Evolutionary conservation across 1,140 invertebrate species (phyloP).

Genomic region (Tetragonula clypearis): DNA sequence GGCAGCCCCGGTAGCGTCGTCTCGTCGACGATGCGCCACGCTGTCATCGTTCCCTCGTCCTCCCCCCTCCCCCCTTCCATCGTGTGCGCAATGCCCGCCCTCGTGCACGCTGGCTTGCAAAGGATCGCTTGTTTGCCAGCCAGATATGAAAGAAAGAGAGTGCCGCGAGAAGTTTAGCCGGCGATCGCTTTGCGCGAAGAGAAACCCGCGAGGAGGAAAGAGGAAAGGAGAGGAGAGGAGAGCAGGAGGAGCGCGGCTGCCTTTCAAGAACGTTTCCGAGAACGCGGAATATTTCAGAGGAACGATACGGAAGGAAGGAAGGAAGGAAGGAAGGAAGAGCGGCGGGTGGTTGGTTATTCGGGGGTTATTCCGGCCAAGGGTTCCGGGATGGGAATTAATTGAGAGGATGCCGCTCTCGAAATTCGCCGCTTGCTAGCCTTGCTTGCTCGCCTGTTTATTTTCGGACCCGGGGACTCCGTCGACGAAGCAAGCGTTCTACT

Average conservation of each 20-base stretch:
- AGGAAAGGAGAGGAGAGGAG: too few species aligned
- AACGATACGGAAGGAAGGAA: not conserved
- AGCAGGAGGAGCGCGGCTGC: not conserved
- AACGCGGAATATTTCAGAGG: slow-evolving; percentile 14
- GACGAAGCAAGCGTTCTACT: not conserved
- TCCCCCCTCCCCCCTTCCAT: too few species aligned
- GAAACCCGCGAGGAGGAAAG: not conserved
- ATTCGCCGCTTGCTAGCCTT: not conserved
- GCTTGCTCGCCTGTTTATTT: slow-evolving; percentile 16
- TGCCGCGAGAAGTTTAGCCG: not conserved
- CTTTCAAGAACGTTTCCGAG: not conserved
- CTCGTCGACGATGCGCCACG: slow-evolving; percentile 13
- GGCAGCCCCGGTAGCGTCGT: not conserved
- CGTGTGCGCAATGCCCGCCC: not conserved
- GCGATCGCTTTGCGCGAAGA: not conserved
- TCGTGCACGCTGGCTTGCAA: slow-evolving; percentile 23
- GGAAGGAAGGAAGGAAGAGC: not conserved
- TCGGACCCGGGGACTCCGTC: not conserved
- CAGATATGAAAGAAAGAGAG: slow-evolving; percentile 31
- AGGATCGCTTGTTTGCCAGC: slow-evolving; percentile 58
- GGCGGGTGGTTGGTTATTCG: not conserved
- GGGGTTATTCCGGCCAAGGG: not conserved
- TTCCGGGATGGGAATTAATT: slow-evolving; percentile 49
- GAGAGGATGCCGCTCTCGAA: slow-evolving; percentile 25
- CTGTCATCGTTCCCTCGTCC: not conserved